phyloP scores from a whole-genome alignment of 2,888 invertebrate species.

The Chymomyza fuscimana region DNA sequence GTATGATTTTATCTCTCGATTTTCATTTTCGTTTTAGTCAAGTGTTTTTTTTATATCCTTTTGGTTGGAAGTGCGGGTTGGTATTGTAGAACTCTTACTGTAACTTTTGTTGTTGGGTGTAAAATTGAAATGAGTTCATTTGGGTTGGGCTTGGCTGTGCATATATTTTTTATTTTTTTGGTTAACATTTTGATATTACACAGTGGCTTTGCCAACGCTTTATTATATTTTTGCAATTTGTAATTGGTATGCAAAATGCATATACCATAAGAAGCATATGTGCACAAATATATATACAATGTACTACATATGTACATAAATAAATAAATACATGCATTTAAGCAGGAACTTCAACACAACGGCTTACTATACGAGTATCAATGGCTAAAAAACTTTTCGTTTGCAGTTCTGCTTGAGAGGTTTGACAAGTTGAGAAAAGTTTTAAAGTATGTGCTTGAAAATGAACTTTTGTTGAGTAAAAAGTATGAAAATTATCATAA shows the following conservation, averaged over 20 bases:
- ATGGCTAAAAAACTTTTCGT: not conserved
- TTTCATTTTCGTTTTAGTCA: slow-evolving; percentile 46
- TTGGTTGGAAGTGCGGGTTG: slow-evolving; percentile 42
- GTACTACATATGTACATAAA: not conserved
- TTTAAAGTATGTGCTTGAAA: not conserved
- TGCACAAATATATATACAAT: not conserved
- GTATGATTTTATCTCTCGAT: not conserved
- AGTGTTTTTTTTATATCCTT: slow-evolving; percentile 42
- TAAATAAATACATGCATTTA: not conserved
- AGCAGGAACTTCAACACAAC: not conserved
- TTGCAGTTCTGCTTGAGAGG: not conserved
- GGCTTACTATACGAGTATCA: not conserved
- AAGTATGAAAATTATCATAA: not conserved
- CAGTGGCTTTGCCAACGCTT: slow-evolving; percentile 42
- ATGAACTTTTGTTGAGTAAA: not conserved
- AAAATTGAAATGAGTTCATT: slow-evolving; percentile 48
- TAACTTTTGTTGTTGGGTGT: not conserved
- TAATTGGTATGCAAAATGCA: slow-evolving; percentile 35
- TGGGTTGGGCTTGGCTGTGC: not conserved
- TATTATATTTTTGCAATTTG: slow-evolving; percentile 48
- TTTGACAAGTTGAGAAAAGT: not conserved
- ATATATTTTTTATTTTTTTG: slow-evolving; percentile 32
- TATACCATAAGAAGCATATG: not conserved
- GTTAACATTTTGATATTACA: slow-evolving; percentile 19
- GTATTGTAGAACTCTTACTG: not conserved